A percentile compares a stretch with the other conserved stretches of the same genome.
Conservation (phyloP, 2,113 vertebrate species). For the Apistogramma diplotaenia region DNA sequence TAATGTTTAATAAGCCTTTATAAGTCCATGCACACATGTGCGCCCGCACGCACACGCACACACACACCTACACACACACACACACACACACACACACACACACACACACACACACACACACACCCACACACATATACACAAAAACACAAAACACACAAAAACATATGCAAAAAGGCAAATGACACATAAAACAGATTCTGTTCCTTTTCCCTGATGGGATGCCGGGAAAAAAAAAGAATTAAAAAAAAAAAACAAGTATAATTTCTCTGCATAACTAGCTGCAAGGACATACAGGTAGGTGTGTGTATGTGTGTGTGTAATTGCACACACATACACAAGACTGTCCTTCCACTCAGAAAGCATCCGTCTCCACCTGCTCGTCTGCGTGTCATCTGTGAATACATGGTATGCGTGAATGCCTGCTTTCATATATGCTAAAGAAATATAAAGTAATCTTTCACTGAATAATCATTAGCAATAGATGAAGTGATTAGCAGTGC, state of each 20-base stretch:
- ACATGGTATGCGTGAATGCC: not conserved
- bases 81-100: not conserved
- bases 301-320: not conserved
- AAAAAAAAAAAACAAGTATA: not conserved
- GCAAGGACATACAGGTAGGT: not conserved
- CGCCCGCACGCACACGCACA: too few species aligned
- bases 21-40: too few species aligned
- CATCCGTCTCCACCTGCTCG: not conserved
- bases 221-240: not conserved
- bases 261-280: not conserved
- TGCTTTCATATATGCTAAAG: slow-evolving; percentile 20
- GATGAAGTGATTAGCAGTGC: slow-evolving; percentile 47
- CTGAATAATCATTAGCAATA: slow-evolving; percentile 52
- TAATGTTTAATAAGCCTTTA: too few species aligned
- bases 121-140: not conserved
- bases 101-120: not conserved
- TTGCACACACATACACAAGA: not conserved
- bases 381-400: not conserved
- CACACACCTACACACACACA: too few species aligned
- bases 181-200: not conserved
- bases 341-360: not conserved
- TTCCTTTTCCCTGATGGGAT: not conserved
- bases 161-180: not conserved
- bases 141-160: not conserved
- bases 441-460: slow-evolving; percentile 37